These are phyloP conservation scores for Fratercula arctica DNA, from an alignment of 2,797 vertebrate species.

Conservation along the genomic window DNA sequence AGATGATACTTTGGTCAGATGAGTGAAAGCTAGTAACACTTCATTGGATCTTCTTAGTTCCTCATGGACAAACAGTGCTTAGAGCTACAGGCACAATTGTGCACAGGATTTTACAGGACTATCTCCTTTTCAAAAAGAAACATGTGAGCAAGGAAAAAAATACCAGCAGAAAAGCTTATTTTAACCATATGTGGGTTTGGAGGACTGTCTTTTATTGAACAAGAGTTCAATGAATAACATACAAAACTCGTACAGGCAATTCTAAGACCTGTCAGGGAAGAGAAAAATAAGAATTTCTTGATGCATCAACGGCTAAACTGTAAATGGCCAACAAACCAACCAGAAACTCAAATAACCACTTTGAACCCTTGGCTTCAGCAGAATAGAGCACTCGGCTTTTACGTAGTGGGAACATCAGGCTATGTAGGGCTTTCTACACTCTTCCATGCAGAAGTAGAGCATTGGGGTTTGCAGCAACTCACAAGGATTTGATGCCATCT, in stretches of 20 bases:
- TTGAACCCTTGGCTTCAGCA: background rate
- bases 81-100: background rate
- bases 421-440: background rate
- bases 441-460: background rate
- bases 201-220: background rate
- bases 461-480: background rate
- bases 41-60: background rate
- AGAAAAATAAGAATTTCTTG: background rate
- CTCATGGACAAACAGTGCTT: background rate
- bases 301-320: background rate
- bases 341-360: background rate
- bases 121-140: background rate
- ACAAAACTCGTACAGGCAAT: background rate
- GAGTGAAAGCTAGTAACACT: background rate
- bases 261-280: background rate
- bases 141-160: background rate
- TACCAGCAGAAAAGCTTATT: background rate
- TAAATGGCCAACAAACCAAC: background rate
- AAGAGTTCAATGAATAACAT: background rate
- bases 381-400: background rate
- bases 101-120: background rate
- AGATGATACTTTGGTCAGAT: slow-evolving; percentile 2
- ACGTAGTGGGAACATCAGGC: background rate
- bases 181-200: background rate
- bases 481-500: background rate